These are phyloP conservation scores for Deroptyus accipitrinus DNA, from an alignment of 2,113 vertebrate genomes.

Conservation along the genomic window DNA sequence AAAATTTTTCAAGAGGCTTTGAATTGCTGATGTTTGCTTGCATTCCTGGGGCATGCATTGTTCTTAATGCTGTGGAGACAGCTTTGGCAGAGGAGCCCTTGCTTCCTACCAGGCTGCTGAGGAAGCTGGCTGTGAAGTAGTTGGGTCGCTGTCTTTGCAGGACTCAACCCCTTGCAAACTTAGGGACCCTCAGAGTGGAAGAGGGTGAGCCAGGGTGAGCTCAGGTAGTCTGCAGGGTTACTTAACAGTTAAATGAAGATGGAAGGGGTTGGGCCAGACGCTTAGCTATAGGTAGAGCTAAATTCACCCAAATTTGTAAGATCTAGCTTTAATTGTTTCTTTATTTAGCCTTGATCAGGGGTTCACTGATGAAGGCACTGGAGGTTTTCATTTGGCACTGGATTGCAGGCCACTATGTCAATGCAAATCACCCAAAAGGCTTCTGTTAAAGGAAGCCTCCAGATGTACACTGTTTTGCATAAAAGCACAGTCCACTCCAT, in stretches of 20 bases:
- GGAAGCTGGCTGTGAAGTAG: neutral
- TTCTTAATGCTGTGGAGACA: neutral
- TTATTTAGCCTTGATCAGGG: neutral
- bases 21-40: neutral
- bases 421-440: neutral
- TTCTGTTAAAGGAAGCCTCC: neutral
- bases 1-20: neutral
- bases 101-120: neutral
- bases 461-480: neutral
- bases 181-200: neutral
- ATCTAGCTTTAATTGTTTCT: neutral
- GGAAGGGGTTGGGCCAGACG: neutral
- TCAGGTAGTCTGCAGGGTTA: neutral
- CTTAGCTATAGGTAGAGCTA: neutral
- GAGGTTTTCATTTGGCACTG: neutral
- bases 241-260: neutral
- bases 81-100: neutral
- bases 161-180: neutral
- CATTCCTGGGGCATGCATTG: neutral
- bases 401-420: neutral
- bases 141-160: neutral
- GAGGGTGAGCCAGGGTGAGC: neutral
- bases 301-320: neutral
- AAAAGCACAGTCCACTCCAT: neutral
- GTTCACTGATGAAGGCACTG: neutral